Percentiles rank a stretch among this genome's conserved stretches.
Evolutionary conservation across 1,140 invertebrate species (phyloP).

Genomic region (Formica selysi): DNA sequence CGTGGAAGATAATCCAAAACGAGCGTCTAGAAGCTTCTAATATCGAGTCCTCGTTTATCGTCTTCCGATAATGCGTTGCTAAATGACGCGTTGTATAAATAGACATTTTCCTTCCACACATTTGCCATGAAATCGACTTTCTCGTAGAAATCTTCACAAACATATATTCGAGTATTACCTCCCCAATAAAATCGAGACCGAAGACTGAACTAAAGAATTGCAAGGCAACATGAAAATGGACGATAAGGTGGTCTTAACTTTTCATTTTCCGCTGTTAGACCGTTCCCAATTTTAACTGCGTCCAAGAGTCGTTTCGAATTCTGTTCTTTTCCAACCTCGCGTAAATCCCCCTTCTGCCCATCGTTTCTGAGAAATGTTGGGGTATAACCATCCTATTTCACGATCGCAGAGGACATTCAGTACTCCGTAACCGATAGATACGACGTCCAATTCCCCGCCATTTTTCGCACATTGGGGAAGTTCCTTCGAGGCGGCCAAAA

Average conservation of each 20-base stretch:
- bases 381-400: conserved; percentile 66
- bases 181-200: background rate
- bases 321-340: background rate
- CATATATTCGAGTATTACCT: background rate
- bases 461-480: conserved; percentile 39
- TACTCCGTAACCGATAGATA: conserved; percentile 69
- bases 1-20: conserved; percentile 22
- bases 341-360: conserved; percentile 1
- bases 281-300: conserved; percentile 59
- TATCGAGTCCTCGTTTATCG: conserved; percentile 11
- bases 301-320: conserved; percentile 41
- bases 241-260: conserved; percentile 53
- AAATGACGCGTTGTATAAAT: conserved; percentile 12
- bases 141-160: background rate
- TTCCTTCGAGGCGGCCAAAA: conserved; percentile 23
- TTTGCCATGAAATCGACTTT: conserved; percentile 2
- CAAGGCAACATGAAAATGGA: conserved; percentile 34
- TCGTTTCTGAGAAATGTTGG: conserved; percentile 31
- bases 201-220: conserved; percentile 15
- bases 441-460: conserved; percentile 59
- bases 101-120: background rate
- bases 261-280: conserved; percentile 46
- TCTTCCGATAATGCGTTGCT: background rate
- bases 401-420: conserved; percentile 67
- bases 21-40: background rate